phyloP scores from a whole-genome alignment of 2,113 vertebrate genomes.

The Murina feae region DNA sequence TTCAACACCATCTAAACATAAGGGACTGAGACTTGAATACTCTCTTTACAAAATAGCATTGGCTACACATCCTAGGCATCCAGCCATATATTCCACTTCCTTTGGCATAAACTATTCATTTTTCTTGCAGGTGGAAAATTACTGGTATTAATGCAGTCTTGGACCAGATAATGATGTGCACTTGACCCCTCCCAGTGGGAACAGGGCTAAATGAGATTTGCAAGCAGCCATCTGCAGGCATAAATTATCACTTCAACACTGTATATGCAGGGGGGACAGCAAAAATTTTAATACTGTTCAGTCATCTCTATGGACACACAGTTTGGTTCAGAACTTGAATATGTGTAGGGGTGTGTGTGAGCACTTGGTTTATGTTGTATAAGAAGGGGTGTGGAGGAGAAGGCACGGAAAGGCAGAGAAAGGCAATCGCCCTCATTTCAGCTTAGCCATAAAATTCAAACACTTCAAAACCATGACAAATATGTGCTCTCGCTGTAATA shows the following conservation, averaged over 20 bases:
- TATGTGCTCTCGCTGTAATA: no score
- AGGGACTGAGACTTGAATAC: not conserved
- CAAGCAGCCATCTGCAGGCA: slow-evolving; percentile 36
- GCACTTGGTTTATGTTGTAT: not conserved
- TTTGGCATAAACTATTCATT: not conserved
- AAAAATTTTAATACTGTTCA: not conserved
- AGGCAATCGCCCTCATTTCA: not conserved
- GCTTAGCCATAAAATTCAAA: not conserved
- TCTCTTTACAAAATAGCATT: not conserved
- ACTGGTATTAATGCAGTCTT: slow-evolving; percentile 34
- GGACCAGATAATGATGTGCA: not conserved
- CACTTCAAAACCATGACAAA: not conserved
- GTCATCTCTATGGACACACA: not conserved
- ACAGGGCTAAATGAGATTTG: slow-evolving; percentile 16
- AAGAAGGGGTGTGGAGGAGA: not conserved
- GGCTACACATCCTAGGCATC: not conserved
- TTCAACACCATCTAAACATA: not conserved
- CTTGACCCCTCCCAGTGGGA: not conserved
- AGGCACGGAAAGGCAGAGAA: not conserved
- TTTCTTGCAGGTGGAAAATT: slow-evolving; percentile 44
- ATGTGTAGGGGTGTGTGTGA: not conserved
- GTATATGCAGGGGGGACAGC: not conserved
- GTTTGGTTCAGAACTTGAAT: not conserved
- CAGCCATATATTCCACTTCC: not conserved
- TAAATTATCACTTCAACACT: slow-evolving; percentile 13